These are phyloP conservation scores for Lingula anatina DNA, from an alignment of 2,888 invertebrate genomes.

Conservation along the genomic window DNA sequence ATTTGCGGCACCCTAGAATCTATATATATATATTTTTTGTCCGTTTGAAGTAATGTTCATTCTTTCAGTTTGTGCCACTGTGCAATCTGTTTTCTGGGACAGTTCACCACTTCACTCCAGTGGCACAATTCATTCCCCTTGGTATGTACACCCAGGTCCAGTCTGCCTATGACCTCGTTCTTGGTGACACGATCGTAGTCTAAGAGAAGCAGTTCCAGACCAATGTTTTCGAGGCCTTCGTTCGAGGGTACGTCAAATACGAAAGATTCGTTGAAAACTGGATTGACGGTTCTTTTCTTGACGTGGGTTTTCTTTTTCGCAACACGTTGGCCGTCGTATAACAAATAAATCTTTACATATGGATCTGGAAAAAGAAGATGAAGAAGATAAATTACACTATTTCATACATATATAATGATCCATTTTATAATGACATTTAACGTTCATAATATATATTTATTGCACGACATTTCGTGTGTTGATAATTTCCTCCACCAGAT, in stretches of 20 bases:
- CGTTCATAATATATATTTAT: too few relatives aligned
- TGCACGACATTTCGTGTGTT: too few relatives aligned
- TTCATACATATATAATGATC: too few relatives aligned
- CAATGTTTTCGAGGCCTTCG: constrained; percentile 70
- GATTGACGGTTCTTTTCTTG: constrained; percentile 94
- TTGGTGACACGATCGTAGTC: constrained; percentile 97
- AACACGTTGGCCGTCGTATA: constrained; percentile 95
- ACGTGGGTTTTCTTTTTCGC: constrained; percentile 99
- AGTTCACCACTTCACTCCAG: constrained; percentile 96
- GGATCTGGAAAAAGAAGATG: constrained; percentile 77
- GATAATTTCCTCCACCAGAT: too few relatives aligned
- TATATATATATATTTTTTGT: not conserved
- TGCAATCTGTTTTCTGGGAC: constrained; percentile 95
- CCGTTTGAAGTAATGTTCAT: too few relatives aligned
- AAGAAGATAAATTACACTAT: too few relatives aligned
- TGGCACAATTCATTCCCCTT: constrained; percentile 63
- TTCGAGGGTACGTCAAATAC: constrained; percentile 89
- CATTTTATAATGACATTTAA: too few relatives aligned
- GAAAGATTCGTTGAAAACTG: constrained; percentile 98
- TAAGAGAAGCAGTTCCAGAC: constrained; percentile 80
- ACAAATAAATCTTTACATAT: constrained; percentile 92
- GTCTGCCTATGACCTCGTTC: constrained; percentile 95
- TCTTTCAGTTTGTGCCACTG: constrained; percentile 93
- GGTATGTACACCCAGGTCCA: constrained; percentile 75
- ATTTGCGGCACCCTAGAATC: too few relatives aligned